Conservation (phyloP, 35 echinoderm and acorn worm species). For the Apostichopus parvimensis region DNA sequence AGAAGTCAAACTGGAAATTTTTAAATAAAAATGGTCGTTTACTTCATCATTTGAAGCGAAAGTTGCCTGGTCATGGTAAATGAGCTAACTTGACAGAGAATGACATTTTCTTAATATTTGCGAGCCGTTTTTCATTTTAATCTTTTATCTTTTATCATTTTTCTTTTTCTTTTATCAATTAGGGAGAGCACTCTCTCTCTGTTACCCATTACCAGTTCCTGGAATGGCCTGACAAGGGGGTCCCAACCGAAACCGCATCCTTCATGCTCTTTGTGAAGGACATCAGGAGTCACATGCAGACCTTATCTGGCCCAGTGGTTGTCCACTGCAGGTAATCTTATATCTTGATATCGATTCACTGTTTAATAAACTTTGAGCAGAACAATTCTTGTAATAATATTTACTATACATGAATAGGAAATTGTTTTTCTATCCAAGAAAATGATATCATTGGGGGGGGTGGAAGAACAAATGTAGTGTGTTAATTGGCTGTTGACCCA, state of each 20-base stretch:
- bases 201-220: slow-evolving; percentile 75
- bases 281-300: slow-evolving; percentile 39
- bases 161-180: slow-evolving; percentile 11
- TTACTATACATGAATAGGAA: background rate
- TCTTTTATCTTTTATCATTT: background rate
- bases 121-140: background rate
- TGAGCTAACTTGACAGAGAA: no score
- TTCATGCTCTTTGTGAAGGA: slow-evolving; percentile 64
- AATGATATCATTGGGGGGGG: no score
- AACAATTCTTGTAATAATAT: no score
- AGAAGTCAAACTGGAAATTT: no score
- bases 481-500: no score
- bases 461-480: no score
- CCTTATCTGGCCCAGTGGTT: slow-evolving; percentile 67
- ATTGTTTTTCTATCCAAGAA: no score
- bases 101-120: no score
- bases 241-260: slow-evolving; percentile 49
- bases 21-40: no score
- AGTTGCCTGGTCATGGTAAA: no score
- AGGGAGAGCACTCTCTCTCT: slow-evolving; percentile 62
- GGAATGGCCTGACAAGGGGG: slow-evolving; percentile 79
- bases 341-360: background rate
- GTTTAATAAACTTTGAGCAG: background rate
- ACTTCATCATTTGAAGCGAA: no score
- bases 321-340: slow-evolving; percentile 78